These are phyloP conservation scores for Nebria ingens DNA, from an alignment of 1,140 invertebrate genomes.

Conservation along the genomic window DNA sequence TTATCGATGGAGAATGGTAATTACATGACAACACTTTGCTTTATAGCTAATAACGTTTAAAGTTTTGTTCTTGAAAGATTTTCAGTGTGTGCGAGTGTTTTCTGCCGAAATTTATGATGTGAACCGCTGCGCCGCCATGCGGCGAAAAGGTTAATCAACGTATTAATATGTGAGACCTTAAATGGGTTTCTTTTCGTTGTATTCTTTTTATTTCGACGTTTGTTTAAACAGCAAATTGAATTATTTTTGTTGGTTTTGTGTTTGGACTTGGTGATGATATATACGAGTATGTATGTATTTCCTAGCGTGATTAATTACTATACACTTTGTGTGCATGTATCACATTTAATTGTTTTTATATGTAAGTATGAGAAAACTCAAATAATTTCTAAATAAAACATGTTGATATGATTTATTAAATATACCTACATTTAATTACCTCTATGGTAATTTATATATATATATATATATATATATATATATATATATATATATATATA, in stretches of 20 bases:
- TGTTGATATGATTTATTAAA: too few species aligned
- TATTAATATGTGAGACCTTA: conserved; percentile 4
- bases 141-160: conserved; percentile 3
- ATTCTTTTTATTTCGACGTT: neutral
- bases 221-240: neutral
- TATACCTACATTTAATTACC: too few species aligned
- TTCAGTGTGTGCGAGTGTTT: neutral
- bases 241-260: neutral
- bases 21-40: conserved; percentile 29
- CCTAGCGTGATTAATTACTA: too few species aligned
- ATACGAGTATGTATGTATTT: too few species aligned
- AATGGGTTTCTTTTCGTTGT: neutral
- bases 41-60: conserved; percentile 19
- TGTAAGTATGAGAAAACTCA: too few species aligned
- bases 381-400: too few species aligned
- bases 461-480: neutral
- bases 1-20: conserved; percentile 28
- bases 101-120: conserved; percentile 17
- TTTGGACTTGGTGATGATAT: too few species aligned
- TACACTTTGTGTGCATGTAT: too few species aligned
- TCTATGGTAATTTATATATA: too few species aligned
- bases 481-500: conserved; percentile 4
- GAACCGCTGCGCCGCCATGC: conserved; percentile 9
- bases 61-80: too few species aligned
- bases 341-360: too few species aligned